Evolutionary conservation across 2,888 invertebrate genomes (phyloP).

Genomic region (Abscondita cerata): DNA sequence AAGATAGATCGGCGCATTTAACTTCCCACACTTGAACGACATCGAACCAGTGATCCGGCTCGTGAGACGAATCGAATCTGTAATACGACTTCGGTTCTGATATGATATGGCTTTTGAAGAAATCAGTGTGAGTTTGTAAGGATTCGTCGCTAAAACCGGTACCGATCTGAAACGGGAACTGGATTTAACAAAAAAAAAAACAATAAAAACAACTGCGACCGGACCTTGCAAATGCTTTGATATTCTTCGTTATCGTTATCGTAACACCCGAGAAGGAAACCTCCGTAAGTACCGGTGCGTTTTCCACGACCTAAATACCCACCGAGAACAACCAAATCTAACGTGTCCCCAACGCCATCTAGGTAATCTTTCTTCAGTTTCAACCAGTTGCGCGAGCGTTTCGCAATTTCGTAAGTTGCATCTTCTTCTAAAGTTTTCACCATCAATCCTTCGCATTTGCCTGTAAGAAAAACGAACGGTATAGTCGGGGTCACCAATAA

Average conservation of each 20-base stretch:
- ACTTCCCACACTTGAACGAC: slow-evolving; percentile 93
- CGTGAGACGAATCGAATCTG: slow-evolving; percentile 72
- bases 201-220: slow-evolving; percentile 1
- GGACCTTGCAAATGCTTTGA: slow-evolving; percentile 93
- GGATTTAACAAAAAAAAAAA: slow-evolving; percentile 9
- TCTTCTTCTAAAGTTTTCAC: slow-evolving; percentile 90
- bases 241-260: slow-evolving; percentile 89
- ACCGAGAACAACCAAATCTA: slow-evolving; percentile 95
- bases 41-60: slow-evolving; percentile 90
- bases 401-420: slow-evolving; percentile 97
- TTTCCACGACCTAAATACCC: slow-evolving; percentile 93
- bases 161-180: slow-evolving; percentile 68
- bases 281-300: slow-evolving; percentile 91
- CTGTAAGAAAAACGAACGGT: too few relatives aligned
- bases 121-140: slow-evolving; percentile 76
- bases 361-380: slow-evolving; percentile 98
- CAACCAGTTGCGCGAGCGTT: slow-evolving; percentile 92
- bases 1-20: slow-evolving; percentile 95
- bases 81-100: slow-evolving; percentile 80
- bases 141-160: slow-evolving; percentile 95
- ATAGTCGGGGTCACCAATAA: too few relatives aligned
- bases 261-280: slow-evolving; percentile 93
- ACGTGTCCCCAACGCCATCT: slow-evolving; percentile 94
- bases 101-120: slow-evolving; percentile 79
- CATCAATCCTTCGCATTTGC: slow-evolving; percentile 99